Evolutionary conservation across 2,888 invertebrate species (phyloP).

Genomic region (Priocnemis perturbator): DNA sequence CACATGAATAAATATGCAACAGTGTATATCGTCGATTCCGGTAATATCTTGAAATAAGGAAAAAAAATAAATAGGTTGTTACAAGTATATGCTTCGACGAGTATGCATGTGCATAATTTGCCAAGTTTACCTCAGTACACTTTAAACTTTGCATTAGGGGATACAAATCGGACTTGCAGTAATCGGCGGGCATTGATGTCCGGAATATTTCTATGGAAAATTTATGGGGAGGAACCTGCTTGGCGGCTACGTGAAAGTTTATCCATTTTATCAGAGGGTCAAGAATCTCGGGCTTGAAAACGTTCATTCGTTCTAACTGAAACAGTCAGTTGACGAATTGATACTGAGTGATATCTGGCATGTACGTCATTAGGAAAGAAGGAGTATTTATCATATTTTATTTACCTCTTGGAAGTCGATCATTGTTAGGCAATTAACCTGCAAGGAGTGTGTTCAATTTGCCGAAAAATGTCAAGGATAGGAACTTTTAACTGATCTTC

Average conservation of each 20-base stretch:
- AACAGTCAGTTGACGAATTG: conserved; percentile 19
- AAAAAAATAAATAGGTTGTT: neutral
- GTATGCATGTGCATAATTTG: neutral
- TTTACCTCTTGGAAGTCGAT: neutral
- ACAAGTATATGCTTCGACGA: neutral
- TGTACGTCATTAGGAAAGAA: neutral
- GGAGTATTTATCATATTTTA: neutral
- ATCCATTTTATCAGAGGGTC: conserved; percentile 34
- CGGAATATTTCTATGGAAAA: conserved; percentile 37
- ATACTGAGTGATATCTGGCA: neutral
- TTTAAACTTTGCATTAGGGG: neutral
- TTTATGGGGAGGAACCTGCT: conserved; percentile 32
- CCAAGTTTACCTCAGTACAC: conserved; percentile 19
- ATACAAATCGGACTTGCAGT: conserved; percentile 11
- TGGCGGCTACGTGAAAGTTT: conserved; percentile 14
- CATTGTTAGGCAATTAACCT: too few species aligned
- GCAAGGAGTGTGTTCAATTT: too few species aligned
- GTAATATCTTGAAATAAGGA: conserved; percentile 17
- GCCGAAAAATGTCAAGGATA: too few species aligned
- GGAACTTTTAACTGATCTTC: too few species aligned
- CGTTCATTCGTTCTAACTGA: conserved; percentile 30
- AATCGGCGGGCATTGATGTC: neutral
- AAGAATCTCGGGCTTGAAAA: conserved; percentile 31
- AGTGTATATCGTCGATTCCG: conserved; percentile 14
- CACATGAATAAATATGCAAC: conserved; percentile 44